phyloP scores from a whole-genome alignment of 2,113 vertebrate genomes.

The Mormyrus lacerda region DNA sequence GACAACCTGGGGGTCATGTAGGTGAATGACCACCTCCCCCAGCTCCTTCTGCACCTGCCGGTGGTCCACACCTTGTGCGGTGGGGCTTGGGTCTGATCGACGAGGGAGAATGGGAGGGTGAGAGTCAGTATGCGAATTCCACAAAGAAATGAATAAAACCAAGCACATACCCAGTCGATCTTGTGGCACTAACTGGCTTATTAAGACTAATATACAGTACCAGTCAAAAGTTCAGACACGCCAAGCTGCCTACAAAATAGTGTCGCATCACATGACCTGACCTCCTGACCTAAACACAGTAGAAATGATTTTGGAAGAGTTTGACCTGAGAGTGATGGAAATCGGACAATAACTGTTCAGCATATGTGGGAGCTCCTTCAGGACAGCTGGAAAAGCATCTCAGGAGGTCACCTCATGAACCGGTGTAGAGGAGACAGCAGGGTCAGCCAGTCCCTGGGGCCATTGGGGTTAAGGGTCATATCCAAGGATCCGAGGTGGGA shows the following conservation, averaged over 20 bases:
- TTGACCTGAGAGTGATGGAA: background rate
- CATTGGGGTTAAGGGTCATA: too few relatives aligned
- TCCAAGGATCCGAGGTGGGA: too few relatives aligned
- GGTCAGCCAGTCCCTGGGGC: too few relatives aligned
- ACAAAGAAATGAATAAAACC: background rate
- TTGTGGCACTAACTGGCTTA: background rate
- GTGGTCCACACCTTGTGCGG: conserved; percentile 83
- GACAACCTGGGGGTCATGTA: conserved; percentile 78
- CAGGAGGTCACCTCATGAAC: too few relatives aligned
- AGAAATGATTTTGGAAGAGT: background rate
- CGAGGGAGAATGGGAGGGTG: background rate
- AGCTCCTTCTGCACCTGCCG: conserved; percentile 88
- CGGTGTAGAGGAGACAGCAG: too few relatives aligned
- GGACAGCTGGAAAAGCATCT: too few relatives aligned
- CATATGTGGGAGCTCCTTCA: too few relatives aligned
- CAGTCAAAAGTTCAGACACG: background rate
- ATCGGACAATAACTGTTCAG: too few relatives aligned
- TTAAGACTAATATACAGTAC: background rate
- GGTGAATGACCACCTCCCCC: conserved; percentile 78
- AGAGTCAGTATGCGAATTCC: background rate
- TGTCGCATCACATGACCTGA: background rate
- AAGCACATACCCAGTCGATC: background rate
- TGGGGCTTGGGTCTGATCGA: conserved; percentile 80
- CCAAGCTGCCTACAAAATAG: background rate
- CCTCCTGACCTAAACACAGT: too few relatives aligned